Conservation (phyloP, 2,113 vertebrate genomes). For the Perccottus glenii region DNA sequence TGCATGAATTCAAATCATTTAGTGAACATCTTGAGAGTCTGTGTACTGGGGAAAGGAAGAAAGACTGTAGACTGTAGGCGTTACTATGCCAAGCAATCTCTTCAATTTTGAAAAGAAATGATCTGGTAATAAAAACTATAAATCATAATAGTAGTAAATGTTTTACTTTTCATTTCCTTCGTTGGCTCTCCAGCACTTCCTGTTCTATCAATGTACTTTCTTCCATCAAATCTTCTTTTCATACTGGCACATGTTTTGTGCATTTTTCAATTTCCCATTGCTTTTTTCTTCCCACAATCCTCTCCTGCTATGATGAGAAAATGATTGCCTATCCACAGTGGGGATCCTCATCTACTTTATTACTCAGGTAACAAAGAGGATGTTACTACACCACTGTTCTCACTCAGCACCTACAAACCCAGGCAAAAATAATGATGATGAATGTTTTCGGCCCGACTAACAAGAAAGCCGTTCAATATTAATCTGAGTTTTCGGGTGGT, state of each 20-base stretch:
- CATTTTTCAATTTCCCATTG: conserved; percentile 57
- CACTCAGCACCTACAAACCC: conserved; percentile 26
- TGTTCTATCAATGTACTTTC: conserved; percentile 22
- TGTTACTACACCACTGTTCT: conserved; percentile 53
- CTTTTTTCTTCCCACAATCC: conserved; percentile 32
- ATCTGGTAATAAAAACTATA: not conserved
- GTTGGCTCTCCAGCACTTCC: not conserved
- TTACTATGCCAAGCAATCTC: too few relatives aligned
- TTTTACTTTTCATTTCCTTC: not conserved
- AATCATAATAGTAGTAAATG: not conserved
- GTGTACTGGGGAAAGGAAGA: too few relatives aligned
- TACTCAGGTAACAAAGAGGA: conserved; percentile 46
- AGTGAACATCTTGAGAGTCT: not conserved
- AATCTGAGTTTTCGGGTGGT: conserved; percentile 42
- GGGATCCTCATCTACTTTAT: conserved; percentile 66
- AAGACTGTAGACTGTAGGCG: too few relatives aligned
- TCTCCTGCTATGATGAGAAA: conserved; percentile 54
- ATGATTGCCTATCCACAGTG: conserved; percentile 58
- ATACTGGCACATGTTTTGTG: conserved; percentile 43
- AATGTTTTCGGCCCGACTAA: conserved; percentile 49
- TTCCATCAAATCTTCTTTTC: conserved; percentile 32
- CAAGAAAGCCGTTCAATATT: conserved; percentile 52
- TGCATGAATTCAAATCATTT: conserved; percentile 27
- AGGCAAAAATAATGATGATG: conserved; percentile 50
- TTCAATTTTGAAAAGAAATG: not conserved